Base-by-base conservation (phyloP, 1,140 invertebrate genomes). In the Colletes latitarsis region DNA sequence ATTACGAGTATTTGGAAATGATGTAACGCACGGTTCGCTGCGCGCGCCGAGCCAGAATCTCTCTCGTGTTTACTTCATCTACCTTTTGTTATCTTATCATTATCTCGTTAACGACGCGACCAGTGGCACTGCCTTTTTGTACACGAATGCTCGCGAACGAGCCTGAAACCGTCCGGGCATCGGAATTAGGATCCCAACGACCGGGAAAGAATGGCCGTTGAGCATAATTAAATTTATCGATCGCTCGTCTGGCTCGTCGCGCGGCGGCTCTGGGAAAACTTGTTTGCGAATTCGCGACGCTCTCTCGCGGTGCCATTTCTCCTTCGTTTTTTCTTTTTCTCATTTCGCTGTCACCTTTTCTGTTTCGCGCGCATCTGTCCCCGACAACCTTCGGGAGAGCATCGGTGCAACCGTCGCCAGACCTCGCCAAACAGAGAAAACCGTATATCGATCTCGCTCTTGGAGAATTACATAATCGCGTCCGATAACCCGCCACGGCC, bases 151-250 rank as follows among this genome's bases (percentile, higher is more conserved):
- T 30, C 64, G 64, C 9, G 21, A 60, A 60, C 57, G 21, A 12
- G 19, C 9, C 4, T 4, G 52, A 41, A 19, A 30, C 43, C 39
- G 30, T 10, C 8, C 58, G 43, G 21, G 39, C 3, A 19, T 53
- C 60, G 14, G 12, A 30, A 15, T 53, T 30, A 72, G 12, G 69
- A 57, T 75, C 62, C 52, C 57, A 39, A 12, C 19, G 46, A 15
- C 17, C 17, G 55, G 5, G 67, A 60, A 64, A 77, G 62, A 81
- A 69, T 14, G 21, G 19, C n/a, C 30, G 30, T 19, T 30, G 43
- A 12, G 64, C 43, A 60, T 84, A 85, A 85, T 84, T 77, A 81
- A 84, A 81, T 77, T 75, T 82, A 82, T 85, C 83, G 83, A 85
- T 85, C 66, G 58, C 17, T 6, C 19, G 19, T 19, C 49, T 1